Base-by-base conservation (phyloP, 2,888 invertebrate species). In the Scaptomyza tumidula region DNA sequence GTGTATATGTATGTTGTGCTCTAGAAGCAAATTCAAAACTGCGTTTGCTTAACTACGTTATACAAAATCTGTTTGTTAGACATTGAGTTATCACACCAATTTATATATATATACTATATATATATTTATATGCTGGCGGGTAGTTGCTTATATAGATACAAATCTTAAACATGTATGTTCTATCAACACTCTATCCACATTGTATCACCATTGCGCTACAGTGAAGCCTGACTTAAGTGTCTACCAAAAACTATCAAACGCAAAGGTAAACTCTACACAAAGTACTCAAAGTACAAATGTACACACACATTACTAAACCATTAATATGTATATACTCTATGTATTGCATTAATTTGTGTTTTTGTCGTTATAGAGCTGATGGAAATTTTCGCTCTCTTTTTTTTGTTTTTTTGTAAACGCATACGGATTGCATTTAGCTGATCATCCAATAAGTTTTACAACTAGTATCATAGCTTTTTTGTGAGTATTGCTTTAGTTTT, bases 391-490 rank as follows among this genome's bases (percentile, higher is more conserved):
- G 16, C 33, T 37, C 35, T 24, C 35, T 27, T 2, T 48, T 14
- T 49, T 13, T 31, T 14, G 24, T 11, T 72, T 88, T 88, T 68
- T 79, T 79, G 74, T 73, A 64, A 71, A 76, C 75, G 74, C 75
- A 67, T 67, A 67, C 69, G 60, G 62, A 61, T 62, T 46, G 60
- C 72, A 68, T 60, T 72, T 60, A 60, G 29, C 58, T 63, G 43
- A 55, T 69, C 46, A 37, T 56, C 35, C 46, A 55, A 74, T 63
- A 64, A 41, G 71, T 76, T 80, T 86, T 80, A 81, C 79, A 79
- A 76, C 90, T 90, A 90, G 87, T 90, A 90, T 90, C 90, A 90
- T 90, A 90, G 90, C 90, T 90, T 90, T 90, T 90, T 90, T 90
- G 90, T 90, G 90, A 90, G 90, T 90, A 89, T 90, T 90, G 86